phyloP scores from a whole-genome alignment of 2,797 vertebrate species.

The Sylvia borin region DNA sequence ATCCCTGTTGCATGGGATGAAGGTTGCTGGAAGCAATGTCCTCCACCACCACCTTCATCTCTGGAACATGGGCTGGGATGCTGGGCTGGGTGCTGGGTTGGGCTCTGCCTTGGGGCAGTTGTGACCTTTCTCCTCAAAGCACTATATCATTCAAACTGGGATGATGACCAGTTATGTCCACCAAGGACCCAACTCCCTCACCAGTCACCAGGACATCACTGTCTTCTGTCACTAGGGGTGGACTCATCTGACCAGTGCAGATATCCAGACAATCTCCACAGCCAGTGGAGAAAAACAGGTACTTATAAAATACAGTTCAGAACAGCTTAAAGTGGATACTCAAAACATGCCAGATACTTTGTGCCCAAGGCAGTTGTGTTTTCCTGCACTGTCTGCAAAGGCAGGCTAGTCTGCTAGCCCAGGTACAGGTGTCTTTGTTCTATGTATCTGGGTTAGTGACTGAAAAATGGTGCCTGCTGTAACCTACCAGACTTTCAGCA shows the following conservation, averaged over 20 bases:
- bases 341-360: not conserved
- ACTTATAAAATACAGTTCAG: not conserved
- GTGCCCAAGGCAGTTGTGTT: not conserved
- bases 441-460: not conserved
- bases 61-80: not conserved
- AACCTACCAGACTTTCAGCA: not conserved
- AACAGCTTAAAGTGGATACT: not conserved
- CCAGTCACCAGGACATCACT: not conserved
- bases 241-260: not conserved
- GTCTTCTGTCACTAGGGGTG: not conserved
- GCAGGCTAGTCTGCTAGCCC: not conserved
- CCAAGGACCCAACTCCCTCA: not conserved
- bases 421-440: not conserved
- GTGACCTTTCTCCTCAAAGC: not conserved
- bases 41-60: not conserved
- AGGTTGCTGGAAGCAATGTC: not conserved
- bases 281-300: not conserved
- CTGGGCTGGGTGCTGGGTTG: not conserved
- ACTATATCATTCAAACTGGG: not conserved
- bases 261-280: not conserved
- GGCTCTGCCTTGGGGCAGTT: not conserved
- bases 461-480: not conserved
- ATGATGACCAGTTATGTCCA: not conserved
- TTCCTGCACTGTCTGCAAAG: not conserved
- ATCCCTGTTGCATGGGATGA: not conserved